These are phyloP conservation scores for Masticophis lateralis DNA, from an alignment of 2,797 vertebrate species.

Conservation along the genomic window DNA sequence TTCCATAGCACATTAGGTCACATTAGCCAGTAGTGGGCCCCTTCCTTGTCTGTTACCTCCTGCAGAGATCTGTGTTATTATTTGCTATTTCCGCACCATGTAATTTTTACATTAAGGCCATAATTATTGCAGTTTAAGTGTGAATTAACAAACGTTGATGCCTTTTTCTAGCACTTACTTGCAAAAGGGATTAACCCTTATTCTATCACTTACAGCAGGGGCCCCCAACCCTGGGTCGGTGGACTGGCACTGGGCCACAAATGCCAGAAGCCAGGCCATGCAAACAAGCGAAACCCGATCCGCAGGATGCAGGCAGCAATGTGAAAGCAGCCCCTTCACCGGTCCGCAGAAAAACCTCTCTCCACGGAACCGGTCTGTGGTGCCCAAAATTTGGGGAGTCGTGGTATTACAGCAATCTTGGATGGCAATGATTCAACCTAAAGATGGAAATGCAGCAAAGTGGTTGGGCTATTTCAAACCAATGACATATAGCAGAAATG, in stretches of 20 bases:
- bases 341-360: not conserved
- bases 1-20: conserved; percentile 44
- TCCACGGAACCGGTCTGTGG: not conserved
- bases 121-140: conserved; percentile 60
- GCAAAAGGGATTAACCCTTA: not conserved
- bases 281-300: not conserved
- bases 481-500: not conserved
- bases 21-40: conserved; percentile 32
- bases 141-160: conserved; percentile 45
- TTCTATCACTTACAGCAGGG: not conserved
- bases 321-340: accelerated
- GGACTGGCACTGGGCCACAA: not conserved
- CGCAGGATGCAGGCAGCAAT: not conserved
- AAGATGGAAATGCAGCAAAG: conserved; percentile 36
- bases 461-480: not conserved
- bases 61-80: conserved; percentile 56
- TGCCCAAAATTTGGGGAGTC: not conserved
- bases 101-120: conserved; percentile 61
- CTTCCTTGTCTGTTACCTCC: conserved; percentile 40
- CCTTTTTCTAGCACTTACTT: conserved; percentile 23
- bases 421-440: conserved; percentile 40
- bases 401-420: not conserved
- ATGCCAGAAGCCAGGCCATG: not conserved
- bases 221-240: accelerated
- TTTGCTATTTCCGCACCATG: conserved; percentile 49